These are phyloP conservation scores for Lutraria rhynchaena DNA, from an alignment of 1,140 invertebrate species.

Conservation along the genomic window DNA sequence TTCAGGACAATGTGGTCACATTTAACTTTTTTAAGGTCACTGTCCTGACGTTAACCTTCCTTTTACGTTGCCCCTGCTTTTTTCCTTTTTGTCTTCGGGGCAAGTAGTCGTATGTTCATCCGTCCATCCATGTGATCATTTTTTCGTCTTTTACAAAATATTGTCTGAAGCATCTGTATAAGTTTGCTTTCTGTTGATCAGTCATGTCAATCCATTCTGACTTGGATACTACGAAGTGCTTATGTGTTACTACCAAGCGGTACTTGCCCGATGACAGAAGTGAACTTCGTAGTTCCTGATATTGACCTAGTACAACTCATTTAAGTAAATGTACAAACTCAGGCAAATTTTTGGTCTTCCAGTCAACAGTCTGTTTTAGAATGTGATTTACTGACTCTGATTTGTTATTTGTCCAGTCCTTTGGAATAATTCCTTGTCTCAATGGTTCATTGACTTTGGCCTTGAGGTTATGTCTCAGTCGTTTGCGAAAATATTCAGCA, in stretches of 20 bases:
- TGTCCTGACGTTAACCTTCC: no score
- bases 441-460: neutral
- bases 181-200: constrained; percentile 1
- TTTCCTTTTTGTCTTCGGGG: neutral
- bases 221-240: neutral
- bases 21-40: no score
- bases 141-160: neutral
- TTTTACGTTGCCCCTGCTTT: no score
- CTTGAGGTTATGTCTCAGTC: neutral
- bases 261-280: neutral
- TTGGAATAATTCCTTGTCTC: neutral
- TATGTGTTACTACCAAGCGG: neutral
- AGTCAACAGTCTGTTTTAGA: neutral
- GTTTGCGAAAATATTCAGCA: neutral
- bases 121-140: constrained; percentile 3
- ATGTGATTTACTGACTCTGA: neutral
- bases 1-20: no score
- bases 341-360: neutral
- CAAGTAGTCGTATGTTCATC: neutral
- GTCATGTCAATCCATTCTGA: constrained; percentile 11
- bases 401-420: neutral
- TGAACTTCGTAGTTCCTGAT: neutral
- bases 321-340: neutral
- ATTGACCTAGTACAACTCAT: neutral
- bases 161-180: neutral